Evolutionary conservation across 1,140 invertebrate species (phyloP), one percentile per base, ranked within the genome.

Genomic region (Drosophila busckii): DNA sequence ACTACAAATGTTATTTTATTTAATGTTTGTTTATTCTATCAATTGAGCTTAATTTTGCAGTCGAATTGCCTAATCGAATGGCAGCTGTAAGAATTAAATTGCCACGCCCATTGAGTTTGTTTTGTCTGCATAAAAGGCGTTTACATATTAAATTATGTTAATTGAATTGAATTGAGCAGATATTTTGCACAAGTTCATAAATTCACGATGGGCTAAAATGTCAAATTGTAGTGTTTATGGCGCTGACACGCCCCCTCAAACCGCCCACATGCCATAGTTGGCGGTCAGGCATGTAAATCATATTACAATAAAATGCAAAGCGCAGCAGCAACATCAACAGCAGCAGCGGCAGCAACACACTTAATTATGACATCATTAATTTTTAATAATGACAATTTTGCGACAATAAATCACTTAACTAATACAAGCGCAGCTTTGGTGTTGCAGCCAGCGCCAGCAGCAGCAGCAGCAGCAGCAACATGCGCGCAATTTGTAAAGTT

Each of bases 281-380:
- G 40, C 46, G 54, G 61, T 64, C 25, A 20, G n/a, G 49, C 61
- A 48, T 78, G 63, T 78, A 75, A 83, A 66, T 83, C 76, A 66
- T 70, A 75, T 68, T 75, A 83, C 70, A 62, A 76, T 78, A 76
- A 76, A 76, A 67, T 56, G 70, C 70, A 73, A 13, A 35, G 58
- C 41, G 23, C 35, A 54, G 42, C 48, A 46, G 41, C 26, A 45
- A 4, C 49, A 55, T 10, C 60, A 12, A 9, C 42, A 49, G 31
- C 49, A 49, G 5, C 20, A 20, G 19, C 26, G 8, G 13, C 32
- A 22, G 42, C 50, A 59, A 12, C 22, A 29, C 69, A 80, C 75
- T 80, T 83, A 83, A 80, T 83, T 83, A 80, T 80, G 75, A 71
- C 70, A 76, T 83, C 70, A 84, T 84, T 76, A 83, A 71, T 76